Conservation (phyloP, 2,797 vertebrate species). For the Fundulus diaphanus region DNA sequence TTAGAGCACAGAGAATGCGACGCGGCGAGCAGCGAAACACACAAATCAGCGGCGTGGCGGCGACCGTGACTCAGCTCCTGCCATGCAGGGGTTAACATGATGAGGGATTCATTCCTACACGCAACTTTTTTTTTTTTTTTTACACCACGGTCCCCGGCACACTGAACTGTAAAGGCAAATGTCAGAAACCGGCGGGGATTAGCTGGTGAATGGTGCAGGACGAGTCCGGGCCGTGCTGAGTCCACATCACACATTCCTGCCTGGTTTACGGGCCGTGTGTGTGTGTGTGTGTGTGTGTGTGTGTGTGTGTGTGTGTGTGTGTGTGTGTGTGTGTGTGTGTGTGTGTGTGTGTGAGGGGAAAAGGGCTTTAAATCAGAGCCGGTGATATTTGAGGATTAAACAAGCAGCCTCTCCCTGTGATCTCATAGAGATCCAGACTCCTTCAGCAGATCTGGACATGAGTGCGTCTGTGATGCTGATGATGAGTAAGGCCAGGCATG, state of each 20-base stretch:
- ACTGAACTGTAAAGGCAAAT: conserved; percentile 62
- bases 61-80: conserved; percentile 70
- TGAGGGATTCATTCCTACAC: conserved; percentile 59
- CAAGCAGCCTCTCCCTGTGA: conserved; percentile 45
- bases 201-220: conserved; percentile 67
- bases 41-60: conserved; percentile 34
- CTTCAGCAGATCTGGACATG: conserved; percentile 63
- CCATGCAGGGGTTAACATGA: conserved; percentile 58
- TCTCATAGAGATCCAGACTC: conserved; percentile 37
- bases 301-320: not conserved
- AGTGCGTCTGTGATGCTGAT: conserved; percentile 40
- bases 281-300: not conserved
- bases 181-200: conserved; percentile 68
- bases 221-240: conserved; percentile 51
- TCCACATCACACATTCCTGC: conserved; percentile 72
- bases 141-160: conserved; percentile 43
- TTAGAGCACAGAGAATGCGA: conserved; percentile 31
- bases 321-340: not conserved
- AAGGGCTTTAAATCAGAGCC: conserved; percentile 29
- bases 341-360: conserved; percentile 1
- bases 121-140: conserved; percentile 39
- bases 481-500: conserved; percentile 65
- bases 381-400: conserved; percentile 36
- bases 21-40: conserved; percentile 27
- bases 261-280: conserved; percentile 50